Evolutionary conservation across 2,797 vertebrate species (phyloP).

Genomic region (Spea hammondii): DNA sequence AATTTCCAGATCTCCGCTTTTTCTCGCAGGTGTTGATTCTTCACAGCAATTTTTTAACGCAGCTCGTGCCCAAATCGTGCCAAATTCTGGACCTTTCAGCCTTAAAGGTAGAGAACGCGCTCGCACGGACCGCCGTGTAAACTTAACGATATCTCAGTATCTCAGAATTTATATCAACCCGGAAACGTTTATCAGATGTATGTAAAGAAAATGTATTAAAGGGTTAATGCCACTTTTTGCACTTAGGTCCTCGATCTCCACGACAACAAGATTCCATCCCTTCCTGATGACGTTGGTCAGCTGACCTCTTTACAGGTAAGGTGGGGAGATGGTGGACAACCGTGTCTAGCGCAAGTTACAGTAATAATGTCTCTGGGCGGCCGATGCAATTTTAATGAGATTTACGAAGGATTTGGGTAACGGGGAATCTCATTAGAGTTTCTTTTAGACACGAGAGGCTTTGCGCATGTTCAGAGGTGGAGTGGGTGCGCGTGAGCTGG

Average conservation of each 20-base stretch:
- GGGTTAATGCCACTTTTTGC: not conserved
- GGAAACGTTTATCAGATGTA: not conserved
- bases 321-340: not conserved
- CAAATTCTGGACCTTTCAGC: conserved; percentile 74
- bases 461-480: too few relatives aligned
- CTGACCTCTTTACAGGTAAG: conserved; percentile 82
- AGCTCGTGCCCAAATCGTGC: conserved; percentile 83
- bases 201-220: not conserved
- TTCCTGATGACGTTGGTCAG: conserved; percentile 84
- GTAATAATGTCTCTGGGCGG: too few relatives aligned
- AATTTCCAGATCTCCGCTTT: not conserved
- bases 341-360: too few relatives aligned
- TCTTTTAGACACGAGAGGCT: too few relatives aligned
- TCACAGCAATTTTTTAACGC: conserved; percentile 81
- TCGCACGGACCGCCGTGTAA: not conserved
- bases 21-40: conserved; percentile 83
- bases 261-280: conserved; percentile 79
- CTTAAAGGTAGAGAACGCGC: conserved; percentile 78
- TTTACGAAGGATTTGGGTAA: too few relatives aligned
- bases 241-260: conserved; percentile 90
- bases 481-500: too few relatives aligned
- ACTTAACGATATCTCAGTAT: not conserved
- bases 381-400: too few relatives aligned
- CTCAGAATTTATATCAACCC: too few relatives aligned
- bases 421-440: too few relatives aligned